Percentiles rank a stretch among this genome's conserved stretches.
Conservation (phyloP, 2,797 vertebrate genomes). For the Chiloscyllium punctatum region DNA sequence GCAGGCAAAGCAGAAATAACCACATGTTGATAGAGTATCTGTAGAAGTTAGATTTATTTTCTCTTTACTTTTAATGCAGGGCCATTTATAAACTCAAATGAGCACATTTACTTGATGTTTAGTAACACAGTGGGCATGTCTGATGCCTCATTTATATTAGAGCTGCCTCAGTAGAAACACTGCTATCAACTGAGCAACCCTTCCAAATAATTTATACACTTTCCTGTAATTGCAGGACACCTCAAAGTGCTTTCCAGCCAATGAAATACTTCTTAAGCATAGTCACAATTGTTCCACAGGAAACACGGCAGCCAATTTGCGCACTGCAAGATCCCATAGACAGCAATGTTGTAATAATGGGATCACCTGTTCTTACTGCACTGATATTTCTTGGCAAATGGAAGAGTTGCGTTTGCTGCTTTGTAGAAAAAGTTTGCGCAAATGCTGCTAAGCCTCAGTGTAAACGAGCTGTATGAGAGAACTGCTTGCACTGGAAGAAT, state of each 20-base stretch:
- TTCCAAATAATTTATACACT: too few relatives aligned
- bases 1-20: conserved; percentile 40
- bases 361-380: background rate
- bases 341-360: background rate
- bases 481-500: background rate
- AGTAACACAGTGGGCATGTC: background rate
- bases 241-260: conserved; percentile 1
- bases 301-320: background rate
- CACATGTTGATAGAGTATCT: conserved; percentile 23
- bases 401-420: background rate
- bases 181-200: background rate
- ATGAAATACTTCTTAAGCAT: background rate
- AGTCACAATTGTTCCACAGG: background rate
- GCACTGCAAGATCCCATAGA: background rate
- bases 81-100: conserved; percentile 25
- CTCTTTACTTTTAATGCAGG: background rate
- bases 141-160: background rate
- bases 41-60: conserved; percentile 23
- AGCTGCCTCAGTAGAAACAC: background rate
- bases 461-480: background rate
- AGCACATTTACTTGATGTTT: conserved; percentile 4
- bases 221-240: background rate
- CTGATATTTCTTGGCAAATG: background rate
- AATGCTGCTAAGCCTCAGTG: background rate
- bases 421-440: background rate